phyloP scores from a whole-genome alignment of 2,113 vertebrate genomes.

The Fulmarus glacialis region DNA sequence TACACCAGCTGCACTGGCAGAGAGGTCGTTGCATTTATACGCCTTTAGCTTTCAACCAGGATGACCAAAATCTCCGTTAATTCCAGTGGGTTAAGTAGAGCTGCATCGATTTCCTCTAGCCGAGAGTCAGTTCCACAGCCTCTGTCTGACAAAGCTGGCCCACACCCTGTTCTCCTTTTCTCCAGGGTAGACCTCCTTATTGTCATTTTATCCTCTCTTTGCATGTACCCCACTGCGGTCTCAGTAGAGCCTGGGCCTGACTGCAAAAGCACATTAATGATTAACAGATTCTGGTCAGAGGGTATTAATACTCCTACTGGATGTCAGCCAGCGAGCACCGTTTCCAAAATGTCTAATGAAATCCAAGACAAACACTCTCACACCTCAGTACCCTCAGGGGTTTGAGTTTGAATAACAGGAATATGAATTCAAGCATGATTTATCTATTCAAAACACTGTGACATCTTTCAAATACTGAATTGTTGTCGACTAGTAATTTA shows the following conservation, averaged over 20 bases:
- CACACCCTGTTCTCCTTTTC: not conserved
- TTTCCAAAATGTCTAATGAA: not conserved
- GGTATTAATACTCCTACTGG: not conserved
- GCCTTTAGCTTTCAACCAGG: not conserved
- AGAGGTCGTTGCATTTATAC: not conserved
- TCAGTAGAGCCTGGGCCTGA: not conserved
- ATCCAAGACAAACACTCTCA: slow-evolving; percentile 52
- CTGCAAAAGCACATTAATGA: slow-evolving; percentile 7
- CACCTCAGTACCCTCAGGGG: slow-evolving; percentile 8
- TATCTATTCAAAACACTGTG: not conserved
- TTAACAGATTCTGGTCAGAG: slow-evolving; percentile 29
- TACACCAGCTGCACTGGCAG: slow-evolving; percentile 27
- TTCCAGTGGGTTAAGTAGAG: not conserved
- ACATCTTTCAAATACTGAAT: not conserved
- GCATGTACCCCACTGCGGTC: rapidly evolving
- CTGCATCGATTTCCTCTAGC: not conserved
- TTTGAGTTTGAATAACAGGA: not conserved
- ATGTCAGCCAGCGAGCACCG: not conserved
- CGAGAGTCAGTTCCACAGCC: not conserved
- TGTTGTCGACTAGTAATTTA: not conserved
- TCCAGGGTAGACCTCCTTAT: not conserved
- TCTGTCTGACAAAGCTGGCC: not conserved
- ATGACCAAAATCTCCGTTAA: not conserved
- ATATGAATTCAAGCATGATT: not conserved
- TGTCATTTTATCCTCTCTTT: not conserved